Conservation (phyloP, 1,140 invertebrate genomes). For the Drosophila pruinosa region DNA sequence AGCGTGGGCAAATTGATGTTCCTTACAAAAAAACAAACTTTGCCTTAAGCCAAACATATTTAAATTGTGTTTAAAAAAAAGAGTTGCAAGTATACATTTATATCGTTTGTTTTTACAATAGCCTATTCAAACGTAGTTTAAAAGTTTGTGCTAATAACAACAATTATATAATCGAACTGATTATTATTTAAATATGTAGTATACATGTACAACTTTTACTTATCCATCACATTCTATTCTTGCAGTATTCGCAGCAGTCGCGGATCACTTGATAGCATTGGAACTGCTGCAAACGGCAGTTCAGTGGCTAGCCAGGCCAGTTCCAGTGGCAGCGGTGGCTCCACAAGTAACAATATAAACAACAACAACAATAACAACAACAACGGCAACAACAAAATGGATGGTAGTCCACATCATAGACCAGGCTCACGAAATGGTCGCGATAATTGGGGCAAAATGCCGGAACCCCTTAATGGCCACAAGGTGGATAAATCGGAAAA, state of each 20-base stretch:
- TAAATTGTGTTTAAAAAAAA: background rate
- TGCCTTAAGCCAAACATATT: background rate
- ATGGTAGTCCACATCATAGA: slow-evolving; percentile 71
- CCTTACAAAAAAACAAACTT: background rate
- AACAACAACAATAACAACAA: slow-evolving; percentile 60
- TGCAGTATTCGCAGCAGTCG: slow-evolving; percentile 80
- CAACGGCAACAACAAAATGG: slow-evolving; percentile 54
- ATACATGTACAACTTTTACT: no score
- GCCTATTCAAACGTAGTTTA: no score
- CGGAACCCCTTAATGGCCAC: slow-evolving; percentile 77
- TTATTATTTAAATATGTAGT: no score
- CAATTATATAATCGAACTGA: no score
- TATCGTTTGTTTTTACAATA: background rate
- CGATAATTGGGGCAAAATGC: slow-evolving; percentile 82
- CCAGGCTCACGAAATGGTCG: slow-evolving; percentile 76
- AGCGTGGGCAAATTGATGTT: background rate
- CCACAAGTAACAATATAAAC: slow-evolving; percentile 39
- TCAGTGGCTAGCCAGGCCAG: slow-evolving; percentile 76
- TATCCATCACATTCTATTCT: background rate
- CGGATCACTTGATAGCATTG: slow-evolving; percentile 81
- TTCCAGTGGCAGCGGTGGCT: slow-evolving; percentile 61
- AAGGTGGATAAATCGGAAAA: slow-evolving; percentile 74
- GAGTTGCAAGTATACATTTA: background rate
- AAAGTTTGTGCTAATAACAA: no score
- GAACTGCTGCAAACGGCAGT: slow-evolving; percentile 72